phyloP scores from a whole-genome alignment of 2,797 vertebrate species.

The Setipinna tenuifilis region DNA sequence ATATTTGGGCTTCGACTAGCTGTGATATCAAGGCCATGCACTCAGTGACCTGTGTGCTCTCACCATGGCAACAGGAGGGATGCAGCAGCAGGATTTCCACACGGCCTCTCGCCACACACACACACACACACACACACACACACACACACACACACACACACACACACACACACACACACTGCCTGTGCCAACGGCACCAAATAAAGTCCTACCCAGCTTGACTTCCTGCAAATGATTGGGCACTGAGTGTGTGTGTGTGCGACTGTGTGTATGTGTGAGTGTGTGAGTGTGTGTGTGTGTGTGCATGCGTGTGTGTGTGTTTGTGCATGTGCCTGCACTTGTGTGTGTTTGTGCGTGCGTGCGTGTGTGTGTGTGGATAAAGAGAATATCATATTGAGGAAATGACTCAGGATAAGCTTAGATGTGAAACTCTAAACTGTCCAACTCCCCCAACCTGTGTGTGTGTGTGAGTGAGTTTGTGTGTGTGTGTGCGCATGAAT shows the following conservation, averaged over 20 bases:
- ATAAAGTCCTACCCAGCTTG: not conserved
- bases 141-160: too few relatives aligned
- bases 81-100: not conserved
- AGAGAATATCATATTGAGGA: too few relatives aligned
- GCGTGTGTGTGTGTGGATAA: not conserved
- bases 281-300: not conserved
- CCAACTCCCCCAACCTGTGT: not conserved
- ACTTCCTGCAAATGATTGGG: too few relatives aligned
- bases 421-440: too few relatives aligned
- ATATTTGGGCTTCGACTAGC: too few relatives aligned
- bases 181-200: not conserved
- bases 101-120: too few relatives aligned
- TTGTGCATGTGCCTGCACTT: too few relatives aligned
- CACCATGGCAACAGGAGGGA: slow-evolving; percentile 5
- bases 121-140: too few relatives aligned
- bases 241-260: not conserved
- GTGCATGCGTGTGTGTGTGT: not conserved
- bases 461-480: not conserved
- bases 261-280: not conserved
- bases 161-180: not conserved
- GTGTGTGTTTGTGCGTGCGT: not conserved
- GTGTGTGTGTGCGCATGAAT: not conserved
- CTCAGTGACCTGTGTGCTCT: not conserved
- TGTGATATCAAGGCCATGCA: not conserved
- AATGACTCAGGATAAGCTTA: too few relatives aligned